A percentile compares a stretch with the other conserved stretches of the same genome.
Evolutionary conservation across 2,113 vertebrate species (phyloP).

Genomic region (Cebidichthys violaceus): DNA sequence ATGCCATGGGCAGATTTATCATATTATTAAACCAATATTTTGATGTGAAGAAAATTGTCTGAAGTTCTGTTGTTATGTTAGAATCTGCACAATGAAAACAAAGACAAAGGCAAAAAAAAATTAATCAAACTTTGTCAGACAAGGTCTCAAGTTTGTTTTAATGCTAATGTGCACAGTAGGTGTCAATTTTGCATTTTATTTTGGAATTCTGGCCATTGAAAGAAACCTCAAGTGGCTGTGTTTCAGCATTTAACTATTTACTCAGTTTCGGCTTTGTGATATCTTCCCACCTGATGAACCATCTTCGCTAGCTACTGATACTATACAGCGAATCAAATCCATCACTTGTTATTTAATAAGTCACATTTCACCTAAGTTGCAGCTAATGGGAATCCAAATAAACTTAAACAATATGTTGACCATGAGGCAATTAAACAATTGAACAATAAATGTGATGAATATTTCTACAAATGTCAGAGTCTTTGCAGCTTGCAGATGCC

Average conservation of each 20-base stretch:
- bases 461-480: conserved; percentile 30
- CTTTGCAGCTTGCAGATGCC: conserved; percentile 19
- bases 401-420: conserved; percentile 42
- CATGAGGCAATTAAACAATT: conserved; percentile 28
- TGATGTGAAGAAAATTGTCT: neutral
- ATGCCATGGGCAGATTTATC: neutral
- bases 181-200: conserved; percentile 6
- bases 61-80: neutral
- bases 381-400: conserved; percentile 48
- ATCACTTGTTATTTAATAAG: conserved; percentile 35
- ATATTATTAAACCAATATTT: neutral
- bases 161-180: conserved; percentile 18
- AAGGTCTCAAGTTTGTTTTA: conserved; percentile 18
- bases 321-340: neutral
- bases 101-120: neutral
- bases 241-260: conserved; percentile 20
- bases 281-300: conserved; percentile 17
- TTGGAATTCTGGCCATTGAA: conserved; percentile 30
- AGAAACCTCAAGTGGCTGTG: conserved; percentile 4
- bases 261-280: conserved; percentile 3
- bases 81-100: neutral
- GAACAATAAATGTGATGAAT: conserved; percentile 29
- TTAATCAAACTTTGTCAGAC: conserved; percentile 16
- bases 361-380: conserved; percentile 17
- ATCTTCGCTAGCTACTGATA: neutral